Percentiles rank a stretch among this genome's conserved stretches.
phyloP scores from a whole-genome alignment of 2,113 vertebrate species.

The Marcusenius ussheri region DNA sequence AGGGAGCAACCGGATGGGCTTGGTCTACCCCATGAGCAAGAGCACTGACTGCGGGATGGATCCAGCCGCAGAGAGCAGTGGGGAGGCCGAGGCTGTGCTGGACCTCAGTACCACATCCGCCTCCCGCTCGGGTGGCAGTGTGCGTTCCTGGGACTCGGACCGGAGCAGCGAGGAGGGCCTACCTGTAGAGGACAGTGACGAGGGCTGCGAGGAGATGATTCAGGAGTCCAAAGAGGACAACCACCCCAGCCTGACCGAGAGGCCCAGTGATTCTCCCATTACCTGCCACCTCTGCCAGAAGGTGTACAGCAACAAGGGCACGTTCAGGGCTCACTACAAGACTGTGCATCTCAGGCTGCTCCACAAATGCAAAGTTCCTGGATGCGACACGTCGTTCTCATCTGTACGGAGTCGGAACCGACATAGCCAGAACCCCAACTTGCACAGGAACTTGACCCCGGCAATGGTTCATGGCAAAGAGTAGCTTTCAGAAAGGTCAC shows the following conservation, averaged over 20 bases:
- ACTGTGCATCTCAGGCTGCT: constrained; percentile 91
- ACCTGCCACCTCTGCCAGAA: constrained; percentile 93
- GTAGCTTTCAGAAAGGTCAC: constrained; percentile 32
- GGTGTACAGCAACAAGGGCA: constrained; percentile 92
- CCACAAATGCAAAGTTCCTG: constrained; percentile 89
- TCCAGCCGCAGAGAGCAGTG: constrained; percentile 46
- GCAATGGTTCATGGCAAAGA: constrained; percentile 40
- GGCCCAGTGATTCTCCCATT: constrained; percentile 69
- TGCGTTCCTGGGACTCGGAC: constrained; percentile 83
- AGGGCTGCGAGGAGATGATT: constrained; percentile 69
- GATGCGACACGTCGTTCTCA: constrained; percentile 88
- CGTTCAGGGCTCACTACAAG: constrained; percentile 94
- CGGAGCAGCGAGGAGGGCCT: constrained; percentile 77
- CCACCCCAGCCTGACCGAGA: constrained; percentile 58
- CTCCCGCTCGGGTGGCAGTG: constrained; percentile 66
- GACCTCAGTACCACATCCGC: constrained; percentile 85
- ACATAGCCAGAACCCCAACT: constrained; percentile 95
- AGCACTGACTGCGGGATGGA: constrained; percentile 51
- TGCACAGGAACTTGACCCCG: constrained; percentile 78
- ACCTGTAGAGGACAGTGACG: constrained; percentile 78
- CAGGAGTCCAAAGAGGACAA: constrained; percentile 55
- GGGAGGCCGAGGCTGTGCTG: constrained; percentile 71
- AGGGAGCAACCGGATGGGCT: constrained; percentile 75
- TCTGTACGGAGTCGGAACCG: constrained; percentile 91
- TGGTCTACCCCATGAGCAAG: constrained; percentile 80